phyloP scores from a whole-genome alignment of 2,113 vertebrate species.

The Colaptes auratus region DNA sequence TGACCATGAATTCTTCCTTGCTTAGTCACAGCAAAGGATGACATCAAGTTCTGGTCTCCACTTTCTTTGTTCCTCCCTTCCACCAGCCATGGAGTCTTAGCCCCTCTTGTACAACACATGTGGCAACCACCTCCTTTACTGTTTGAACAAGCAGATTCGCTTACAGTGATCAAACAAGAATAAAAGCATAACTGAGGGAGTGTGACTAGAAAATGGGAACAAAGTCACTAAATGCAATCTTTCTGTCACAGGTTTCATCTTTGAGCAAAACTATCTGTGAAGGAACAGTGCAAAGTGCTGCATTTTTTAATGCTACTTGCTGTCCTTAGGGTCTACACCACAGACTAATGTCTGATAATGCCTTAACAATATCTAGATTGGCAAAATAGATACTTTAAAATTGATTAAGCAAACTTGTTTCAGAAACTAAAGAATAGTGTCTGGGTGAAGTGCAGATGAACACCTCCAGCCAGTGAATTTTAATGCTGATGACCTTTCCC shows the following conservation, averaged over 20 bases:
- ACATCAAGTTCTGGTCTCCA: not conserved
- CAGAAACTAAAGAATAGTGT: not conserved
- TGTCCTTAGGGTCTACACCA: not conserved
- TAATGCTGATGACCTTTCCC: not conserved
- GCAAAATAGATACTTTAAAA: not conserved
- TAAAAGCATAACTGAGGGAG: not conserved
- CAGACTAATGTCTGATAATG: not conserved
- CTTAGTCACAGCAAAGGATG: not conserved
- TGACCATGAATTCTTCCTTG: not conserved
- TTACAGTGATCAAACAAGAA: not conserved
- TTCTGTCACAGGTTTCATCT: not conserved
- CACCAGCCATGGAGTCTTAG: not conserved
- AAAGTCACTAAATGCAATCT: not conserved
- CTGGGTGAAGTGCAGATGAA: not conserved
- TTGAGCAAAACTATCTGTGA: not conserved
- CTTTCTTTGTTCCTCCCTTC: not conserved
- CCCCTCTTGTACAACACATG: accelerated
- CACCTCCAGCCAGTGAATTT: not conserved
- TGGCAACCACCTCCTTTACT: not conserved
- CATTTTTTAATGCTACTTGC: not conserved
- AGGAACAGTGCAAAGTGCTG: not conserved
- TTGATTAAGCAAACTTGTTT: not conserved
- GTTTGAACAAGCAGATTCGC: not conserved
- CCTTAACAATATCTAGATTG: not conserved
- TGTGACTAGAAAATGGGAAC: not conserved